Conservation (phyloP, 1,140 invertebrate species). For the Diprion similis region DNA sequence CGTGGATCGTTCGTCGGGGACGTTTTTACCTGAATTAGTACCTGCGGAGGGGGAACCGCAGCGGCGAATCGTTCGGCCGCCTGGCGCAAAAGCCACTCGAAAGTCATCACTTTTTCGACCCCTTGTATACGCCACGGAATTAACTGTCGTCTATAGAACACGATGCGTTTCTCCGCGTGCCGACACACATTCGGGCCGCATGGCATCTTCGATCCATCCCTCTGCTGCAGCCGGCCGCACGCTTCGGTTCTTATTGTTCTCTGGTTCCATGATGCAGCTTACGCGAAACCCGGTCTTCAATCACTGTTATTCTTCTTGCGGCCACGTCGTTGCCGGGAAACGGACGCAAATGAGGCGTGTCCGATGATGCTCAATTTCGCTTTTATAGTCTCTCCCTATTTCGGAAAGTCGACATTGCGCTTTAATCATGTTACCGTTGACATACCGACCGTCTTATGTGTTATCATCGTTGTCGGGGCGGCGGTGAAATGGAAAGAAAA, state of each 20-base stretch:
- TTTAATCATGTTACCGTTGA: no score
- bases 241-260: slow-evolving; percentile 7
- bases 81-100: no score
- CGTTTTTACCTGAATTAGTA: no score
- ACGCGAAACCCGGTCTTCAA: not conserved
- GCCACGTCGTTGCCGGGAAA: slow-evolving; percentile 21
- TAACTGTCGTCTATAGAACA: not conserved
- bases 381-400: not conserved
- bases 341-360: slow-evolving; percentile 35
- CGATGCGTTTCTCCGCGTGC: slow-evolving; percentile 3
- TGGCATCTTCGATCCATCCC: not conserved
- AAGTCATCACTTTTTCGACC: not conserved
- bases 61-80: no score
- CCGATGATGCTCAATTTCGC: not conserved
- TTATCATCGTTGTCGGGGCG: no score
- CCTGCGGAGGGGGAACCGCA: no score
- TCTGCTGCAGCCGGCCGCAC: not conserved
- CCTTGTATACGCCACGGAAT: slow-evolving; percentile 1
- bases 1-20: no score
- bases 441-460: no score
- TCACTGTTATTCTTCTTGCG: slow-evolving; percentile 24
- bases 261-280: not conserved
- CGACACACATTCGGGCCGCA: not conserved
- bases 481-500: no score
- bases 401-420: no score